Base-by-base conservation (phyloP, 2,888 invertebrate genomes). In the Pseudanteris insignis region DNA sequence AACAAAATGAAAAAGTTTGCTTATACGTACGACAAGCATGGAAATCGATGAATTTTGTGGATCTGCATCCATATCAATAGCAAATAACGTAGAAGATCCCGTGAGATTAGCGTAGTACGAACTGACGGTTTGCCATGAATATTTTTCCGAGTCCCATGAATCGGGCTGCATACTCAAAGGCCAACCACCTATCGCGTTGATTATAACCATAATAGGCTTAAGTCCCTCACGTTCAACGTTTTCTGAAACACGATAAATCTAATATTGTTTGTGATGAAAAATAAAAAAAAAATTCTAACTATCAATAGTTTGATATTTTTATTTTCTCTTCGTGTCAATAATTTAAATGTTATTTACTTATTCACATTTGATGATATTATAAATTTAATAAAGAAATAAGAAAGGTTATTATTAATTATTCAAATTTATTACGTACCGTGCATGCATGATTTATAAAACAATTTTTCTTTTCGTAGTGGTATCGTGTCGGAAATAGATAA, bases 161-260 rank as follows among this genome's bases (percentile, higher is more conserved):
- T n/a, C n/a, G 12, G 40, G 29, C 21, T 0, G 6, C 1, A 13
- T 11, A 5, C 57, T 30, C 2, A 62, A 2, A 8, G 51, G 62
- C 57, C 51, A 62, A 14, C 62, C 62, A 9, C 57, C 62, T 5
- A 41, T 38, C 10, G 7, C 25, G 2, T 57, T 57, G 9, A 62
- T 41, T 0, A 21, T 30, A 3, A 47, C 24, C 34, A 55, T 10
- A 7, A 62, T 8, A 11, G 50, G 46, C 29, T 51, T 14, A 3
- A 53, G 1, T 6, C 51, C 53, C 1, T 11, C 21, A 33, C 37
- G 32, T 3, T 57, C 28, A 3, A 62, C 36, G 9, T 26, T n/a
- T 1, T 62, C 62, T 57, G 15, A 13, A 36, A 41, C 3, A 24
- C 13, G 6, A 26, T 26, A 21, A 21, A 21, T 21, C n/a, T n/a